A percentile compares a stretch with the other conserved stretches of the same genome.
Evolutionary conservation across 2,888 invertebrate genomes (phyloP).

Genomic region (Diloba caeruleocephala): DNA sequence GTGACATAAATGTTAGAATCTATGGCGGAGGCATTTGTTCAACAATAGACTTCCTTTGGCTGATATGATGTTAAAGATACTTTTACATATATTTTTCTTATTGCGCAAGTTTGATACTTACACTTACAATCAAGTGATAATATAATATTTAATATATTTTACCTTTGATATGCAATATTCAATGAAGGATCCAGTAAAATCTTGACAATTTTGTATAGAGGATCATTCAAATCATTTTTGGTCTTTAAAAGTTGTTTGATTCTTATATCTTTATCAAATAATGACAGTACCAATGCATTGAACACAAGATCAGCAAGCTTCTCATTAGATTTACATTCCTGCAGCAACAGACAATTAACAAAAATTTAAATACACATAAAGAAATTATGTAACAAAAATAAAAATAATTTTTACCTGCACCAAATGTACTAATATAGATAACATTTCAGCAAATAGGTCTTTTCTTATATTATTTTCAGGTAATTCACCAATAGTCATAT

Average conservation of each 20-base stretch:
- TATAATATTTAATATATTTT: constrained; percentile 9
- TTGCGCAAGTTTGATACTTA: not conserved
- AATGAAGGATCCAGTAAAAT: constrained; percentile 57
- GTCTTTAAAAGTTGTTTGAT: constrained; percentile 58
- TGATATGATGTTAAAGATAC: no score
- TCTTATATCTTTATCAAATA: constrained; percentile 60
- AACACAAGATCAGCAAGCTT: constrained; percentile 59
- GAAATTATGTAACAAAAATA: not conserved
- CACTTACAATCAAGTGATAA: not conserved
- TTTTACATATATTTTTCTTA: no score
- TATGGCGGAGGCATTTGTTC: no score
- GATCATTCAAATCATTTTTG: constrained; percentile 48
- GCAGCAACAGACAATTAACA: constrained; percentile 33
- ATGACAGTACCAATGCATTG: constrained; percentile 56
- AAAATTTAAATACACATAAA: not conserved
- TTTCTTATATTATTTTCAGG: constrained; percentile 68
- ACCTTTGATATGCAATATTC: constrained; percentile 61
- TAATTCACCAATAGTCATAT: constrained; percentile 67
- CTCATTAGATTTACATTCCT: constrained; percentile 52
- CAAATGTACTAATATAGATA: constrained; percentile 60
- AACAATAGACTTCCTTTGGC: no score
- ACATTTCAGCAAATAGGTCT: constrained; percentile 69
- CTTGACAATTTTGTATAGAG: constrained; percentile 57
- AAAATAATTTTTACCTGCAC: constrained; percentile 67
- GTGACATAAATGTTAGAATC: no score